Conservation (phyloP, 2,113 vertebrate species). For the Eclectus roratus region DNA sequence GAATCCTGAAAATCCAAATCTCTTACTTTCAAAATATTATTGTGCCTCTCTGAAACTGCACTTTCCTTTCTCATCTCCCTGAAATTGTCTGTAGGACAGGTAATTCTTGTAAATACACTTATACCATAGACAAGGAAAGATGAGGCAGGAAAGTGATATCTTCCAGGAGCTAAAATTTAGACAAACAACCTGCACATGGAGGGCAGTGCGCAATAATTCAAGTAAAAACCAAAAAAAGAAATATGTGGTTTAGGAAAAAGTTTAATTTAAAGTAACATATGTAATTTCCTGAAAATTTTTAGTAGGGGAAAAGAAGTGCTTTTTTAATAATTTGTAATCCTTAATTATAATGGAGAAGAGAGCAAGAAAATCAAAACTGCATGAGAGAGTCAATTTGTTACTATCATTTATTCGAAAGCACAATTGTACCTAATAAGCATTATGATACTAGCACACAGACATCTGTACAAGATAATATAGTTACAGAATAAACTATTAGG, state of each 20-base stretch:
- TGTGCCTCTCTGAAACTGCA: background rate
- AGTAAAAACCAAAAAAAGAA: too few species aligned
- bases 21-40: background rate
- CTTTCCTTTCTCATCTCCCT: background rate
- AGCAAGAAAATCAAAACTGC: background rate
- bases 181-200: background rate
- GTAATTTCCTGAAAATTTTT: background rate
- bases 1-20: background rate
- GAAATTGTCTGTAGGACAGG: background rate
- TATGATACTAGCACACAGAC: background rate
- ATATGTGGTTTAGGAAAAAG: background rate
- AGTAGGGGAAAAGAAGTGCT: background rate
- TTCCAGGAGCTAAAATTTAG: background rate
- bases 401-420: background rate
- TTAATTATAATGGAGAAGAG: background rate
- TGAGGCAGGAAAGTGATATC: background rate
- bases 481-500: background rate
- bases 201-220: background rate
- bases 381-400: background rate
- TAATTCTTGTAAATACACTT: background rate
- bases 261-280: background rate
- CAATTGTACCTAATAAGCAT: background rate
- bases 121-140: background rate
- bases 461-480: background rate
- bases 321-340: background rate